A percentile compares a stretch with the other conserved stretches of the same genome.
Evolutionary conservation across 2,888 invertebrate genomes (phyloP).

Genomic region (Ochlodes sylvanus): DNA sequence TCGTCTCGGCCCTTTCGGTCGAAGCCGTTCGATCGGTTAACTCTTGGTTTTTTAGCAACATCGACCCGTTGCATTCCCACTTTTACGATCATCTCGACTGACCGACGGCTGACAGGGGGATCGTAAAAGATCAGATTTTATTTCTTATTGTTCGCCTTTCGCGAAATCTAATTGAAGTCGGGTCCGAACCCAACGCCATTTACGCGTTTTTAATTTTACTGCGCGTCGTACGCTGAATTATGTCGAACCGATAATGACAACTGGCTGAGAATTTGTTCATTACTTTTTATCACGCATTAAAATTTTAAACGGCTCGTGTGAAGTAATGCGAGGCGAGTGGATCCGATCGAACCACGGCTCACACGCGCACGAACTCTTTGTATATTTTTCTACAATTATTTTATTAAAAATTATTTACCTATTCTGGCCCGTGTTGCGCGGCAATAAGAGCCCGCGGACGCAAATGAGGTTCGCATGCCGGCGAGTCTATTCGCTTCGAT

Average conservation of each 20-base stretch:
- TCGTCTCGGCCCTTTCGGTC: conserved; percentile 64
- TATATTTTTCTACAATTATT: conserved; percentile 45
- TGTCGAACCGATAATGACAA: conserved; percentile 67
- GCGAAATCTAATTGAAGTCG: conserved; percentile 83
- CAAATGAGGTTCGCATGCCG: conserved; percentile 45
- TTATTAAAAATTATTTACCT: conserved; percentile 43
- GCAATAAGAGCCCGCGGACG: conserved; percentile 43
- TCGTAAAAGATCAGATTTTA: conserved; percentile 83
- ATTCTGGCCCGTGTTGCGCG: conserved; percentile 44
- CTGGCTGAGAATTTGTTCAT: conserved; percentile 66
- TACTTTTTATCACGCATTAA: conserved; percentile 75
- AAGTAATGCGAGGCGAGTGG: conserved; percentile 39
- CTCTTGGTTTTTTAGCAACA: conserved; percentile 70
- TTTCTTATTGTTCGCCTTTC: conserved; percentile 84
- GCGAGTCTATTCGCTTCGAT: conserved; percentile 51
- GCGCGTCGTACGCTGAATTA: conserved; percentile 68
- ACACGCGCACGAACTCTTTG: conserved; percentile 38
- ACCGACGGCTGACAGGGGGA: conserved; percentile 73
- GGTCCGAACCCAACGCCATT: conserved; percentile 66
- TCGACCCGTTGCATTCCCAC: conserved; percentile 76
- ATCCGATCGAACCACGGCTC: conserved; percentile 16
- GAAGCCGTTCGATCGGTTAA: conserved; percentile 57
- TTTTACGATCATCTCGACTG: conserved; percentile 75
- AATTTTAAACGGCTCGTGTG: conserved; percentile 57
- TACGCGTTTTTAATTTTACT: conserved; percentile 81